Base-by-base conservation (phyloP, 2,113 vertebrate species). In the Mus spicilegus region DNA sequence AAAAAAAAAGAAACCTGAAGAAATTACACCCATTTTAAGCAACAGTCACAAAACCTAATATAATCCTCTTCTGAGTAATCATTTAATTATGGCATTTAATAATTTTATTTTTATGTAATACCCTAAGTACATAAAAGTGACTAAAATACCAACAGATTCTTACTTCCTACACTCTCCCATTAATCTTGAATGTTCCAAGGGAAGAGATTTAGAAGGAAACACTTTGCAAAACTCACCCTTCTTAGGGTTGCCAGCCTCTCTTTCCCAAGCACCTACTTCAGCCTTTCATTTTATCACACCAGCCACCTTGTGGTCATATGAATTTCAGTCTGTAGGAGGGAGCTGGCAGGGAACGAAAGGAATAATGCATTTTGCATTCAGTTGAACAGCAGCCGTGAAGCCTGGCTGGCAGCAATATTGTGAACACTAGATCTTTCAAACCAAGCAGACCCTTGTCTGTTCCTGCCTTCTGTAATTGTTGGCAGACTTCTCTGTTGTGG, bases 101-200 rank as follows among this genome's bases (percentile, higher is more conserved):
- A 93, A 97, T 97, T 94, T 97, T 98, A 97, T 95, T 97, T 97
- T 96, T 92, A 73, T 97, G 97, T 95, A 92, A 98, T 96, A 98
- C 20, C 56, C 93, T 88, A 85, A 97, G 97, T 98, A 94, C 97
- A 97, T 98, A 96, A 93, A 98, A 98, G 89, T 97, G 98, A 98
- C 98, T 98, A 97, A 98, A 99, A 98, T 98, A 98, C 96, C 98
- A 98, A 98, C 98, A 98, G 93, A 97, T 98, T 95, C 72, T 98
- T 98, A 93, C 98, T 96, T 98, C 98, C 98, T 96, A 98, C 98
- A 12, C 98, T 97, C 87, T 98, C 63, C 93, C 94, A 98, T 98
- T 98, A 98, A 97, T 97, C 98, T 98, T 97, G 95, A 88, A 81
- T 96, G 95, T 98, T 98, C 95, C 77, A 88, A 94, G 94, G 88